phyloP scores from a whole-genome alignment of 2,113 vertebrate genomes.

The Melozone crissalis region DNA sequence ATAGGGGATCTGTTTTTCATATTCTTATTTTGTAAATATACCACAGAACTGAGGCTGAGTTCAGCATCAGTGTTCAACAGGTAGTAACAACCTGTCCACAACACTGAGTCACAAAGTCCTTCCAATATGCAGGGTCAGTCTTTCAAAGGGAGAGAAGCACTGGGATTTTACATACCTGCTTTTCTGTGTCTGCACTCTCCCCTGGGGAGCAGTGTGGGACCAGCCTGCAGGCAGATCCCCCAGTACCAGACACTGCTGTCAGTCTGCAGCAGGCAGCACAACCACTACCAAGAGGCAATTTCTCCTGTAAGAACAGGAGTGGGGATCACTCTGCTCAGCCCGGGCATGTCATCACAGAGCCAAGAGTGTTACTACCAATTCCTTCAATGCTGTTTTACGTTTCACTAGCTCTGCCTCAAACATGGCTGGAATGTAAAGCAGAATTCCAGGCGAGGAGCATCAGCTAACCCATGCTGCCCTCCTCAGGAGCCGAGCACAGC shows the following conservation, averaged over 20 bases:
- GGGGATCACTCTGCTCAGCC: background rate
- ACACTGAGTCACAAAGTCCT: background rate
- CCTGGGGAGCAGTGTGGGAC: background rate
- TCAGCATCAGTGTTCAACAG: background rate
- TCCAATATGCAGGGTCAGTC: fast-evolving
- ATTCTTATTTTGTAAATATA: background rate
- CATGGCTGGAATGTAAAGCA: constrained; percentile 21
- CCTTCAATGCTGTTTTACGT: constrained; percentile 16
- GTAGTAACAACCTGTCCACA: background rate
- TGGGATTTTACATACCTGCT: background rate
- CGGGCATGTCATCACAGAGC: background rate
- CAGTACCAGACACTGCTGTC: background rate
- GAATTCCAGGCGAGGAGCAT: background rate
- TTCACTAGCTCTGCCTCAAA: constrained; percentile 1
- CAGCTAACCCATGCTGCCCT: constrained; percentile 48
- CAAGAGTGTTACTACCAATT: constrained; percentile 14
- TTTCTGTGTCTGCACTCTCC: background rate
- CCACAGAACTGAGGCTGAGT: background rate
- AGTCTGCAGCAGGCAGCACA: background rate
- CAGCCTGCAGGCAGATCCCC: background rate
- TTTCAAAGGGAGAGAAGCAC: background rate
- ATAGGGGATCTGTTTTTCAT: background rate
- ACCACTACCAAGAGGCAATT: background rate
- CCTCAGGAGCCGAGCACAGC: background rate
- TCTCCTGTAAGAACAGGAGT: background rate